phyloP scores from a whole-genome alignment of 2,797 vertebrate genomes.

The Presbytis comata region DNA sequence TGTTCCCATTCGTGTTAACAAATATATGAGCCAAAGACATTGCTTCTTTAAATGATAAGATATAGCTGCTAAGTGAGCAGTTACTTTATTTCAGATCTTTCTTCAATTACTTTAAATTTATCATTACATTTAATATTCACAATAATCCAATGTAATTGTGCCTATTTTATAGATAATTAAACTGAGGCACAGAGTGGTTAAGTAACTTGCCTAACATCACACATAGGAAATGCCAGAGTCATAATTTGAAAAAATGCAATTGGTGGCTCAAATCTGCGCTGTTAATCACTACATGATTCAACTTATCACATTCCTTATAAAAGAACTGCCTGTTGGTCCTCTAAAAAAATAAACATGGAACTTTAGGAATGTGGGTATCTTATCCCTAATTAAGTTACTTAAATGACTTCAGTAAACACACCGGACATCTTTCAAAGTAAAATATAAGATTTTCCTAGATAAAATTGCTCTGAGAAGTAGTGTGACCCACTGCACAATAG shows the following conservation, averaged over 20 bases:
- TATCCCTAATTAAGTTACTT: background rate
- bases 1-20: background rate
- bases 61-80: background rate
- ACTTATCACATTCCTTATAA: background rate
- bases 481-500: background rate
- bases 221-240: background rate
- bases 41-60: background rate
- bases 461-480: background rate
- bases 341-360: constrained; percentile 4
- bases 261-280: background rate
- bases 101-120: background rate
- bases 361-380: background rate
- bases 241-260: background rate
- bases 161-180: background rate
- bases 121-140: background rate
- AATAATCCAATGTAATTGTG: background rate
- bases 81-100: background rate
- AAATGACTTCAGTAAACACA: background rate
- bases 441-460: constrained; percentile 20
- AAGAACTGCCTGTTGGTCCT: background rate
- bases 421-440: constrained; percentile 6
- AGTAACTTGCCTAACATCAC: background rate
- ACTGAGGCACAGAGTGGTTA: background rate
- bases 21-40: background rate
- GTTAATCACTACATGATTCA: background rate